Percentiles rank a stretch among this genome's conserved stretches.
phyloP scores from a whole-genome alignment of 30 jellyfish, hydroid and myxozoan species.

The Clytia hemisphaerica region DNA sequence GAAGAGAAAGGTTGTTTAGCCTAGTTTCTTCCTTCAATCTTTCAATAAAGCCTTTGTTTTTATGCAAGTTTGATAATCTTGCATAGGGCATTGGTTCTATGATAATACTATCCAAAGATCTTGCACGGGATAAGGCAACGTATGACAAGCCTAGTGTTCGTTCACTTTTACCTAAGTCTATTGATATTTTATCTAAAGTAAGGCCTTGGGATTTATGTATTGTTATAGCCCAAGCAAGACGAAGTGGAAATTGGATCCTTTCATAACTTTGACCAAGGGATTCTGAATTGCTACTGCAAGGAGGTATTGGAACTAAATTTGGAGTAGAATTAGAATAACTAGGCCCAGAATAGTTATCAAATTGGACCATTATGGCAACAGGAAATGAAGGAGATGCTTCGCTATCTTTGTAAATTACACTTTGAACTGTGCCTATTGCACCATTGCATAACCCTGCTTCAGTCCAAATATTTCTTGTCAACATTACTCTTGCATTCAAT shows the following conservation, averaged over 20 bases:
- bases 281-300: too few relatives aligned
- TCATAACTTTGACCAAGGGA: too few relatives aligned
- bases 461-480: conserved; percentile 32
- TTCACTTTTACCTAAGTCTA: conserved; percentile 38
- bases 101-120: too few relatives aligned
- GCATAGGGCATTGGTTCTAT: conserved; percentile 31
- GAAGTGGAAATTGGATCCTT: conserved; percentile 40
- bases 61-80: conserved; percentile 1
- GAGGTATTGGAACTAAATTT: too few relatives aligned
- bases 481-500: conserved; percentile 32
- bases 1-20: too few relatives aligned
- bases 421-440: conserved; percentile 22
- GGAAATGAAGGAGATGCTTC: conserved; percentile 32
- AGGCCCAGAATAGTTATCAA: too few relatives aligned
- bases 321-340: too few relatives aligned
- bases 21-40: too few relatives aligned
- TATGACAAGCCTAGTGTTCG: conserved; percentile 25
- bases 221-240: conserved; percentile 51
- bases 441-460: conserved; percentile 46
- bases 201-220: conserved; percentile 61
- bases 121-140: conserved; percentile 42
- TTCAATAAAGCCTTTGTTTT: conserved; percentile 17
- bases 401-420: conserved; percentile 2
- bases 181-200: conserved; percentile 35
- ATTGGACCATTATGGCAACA: conserved; percentile 10